phyloP scores from a whole-genome alignment of 2,888 invertebrate species.

The Caenorhabditis imperialis region DNA sequence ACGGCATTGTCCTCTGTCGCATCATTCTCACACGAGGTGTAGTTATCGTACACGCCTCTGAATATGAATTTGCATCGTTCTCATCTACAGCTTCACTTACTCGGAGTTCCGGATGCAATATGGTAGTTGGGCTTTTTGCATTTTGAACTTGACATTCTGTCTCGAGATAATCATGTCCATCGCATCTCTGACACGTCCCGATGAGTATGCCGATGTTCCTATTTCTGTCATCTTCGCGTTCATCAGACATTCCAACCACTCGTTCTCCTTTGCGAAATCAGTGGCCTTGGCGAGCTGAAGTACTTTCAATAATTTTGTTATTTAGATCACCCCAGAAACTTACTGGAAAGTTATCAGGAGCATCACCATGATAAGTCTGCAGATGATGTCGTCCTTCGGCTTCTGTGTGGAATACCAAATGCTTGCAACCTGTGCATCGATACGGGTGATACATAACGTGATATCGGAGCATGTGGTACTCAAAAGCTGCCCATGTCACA shows the following conservation, averaged over 20 bases:
- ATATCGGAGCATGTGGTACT: conserved; percentile 29
- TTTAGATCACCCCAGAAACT: too few relatives aligned
- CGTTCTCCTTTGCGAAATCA: conserved; percentile 29
- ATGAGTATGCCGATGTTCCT: not conserved
- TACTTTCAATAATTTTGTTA: conserved; percentile 1
- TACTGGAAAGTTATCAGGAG: conserved; percentile 2
- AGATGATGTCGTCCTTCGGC: conserved; percentile 38
- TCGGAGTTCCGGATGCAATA: conserved; percentile 20
- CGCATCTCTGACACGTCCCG: conserved; percentile 3
- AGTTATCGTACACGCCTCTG: conserved; percentile 1
- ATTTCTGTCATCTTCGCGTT: conserved; percentile 21
- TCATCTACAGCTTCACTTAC: conserved; percentile 1
- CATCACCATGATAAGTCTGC: conserved; percentile 3
- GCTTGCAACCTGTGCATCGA: conserved; percentile 22
- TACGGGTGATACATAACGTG: conserved; percentile 36
- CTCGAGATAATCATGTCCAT: conserved; percentile 14
- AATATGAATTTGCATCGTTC: too few relatives aligned
- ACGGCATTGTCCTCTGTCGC: not conserved
- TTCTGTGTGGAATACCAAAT: conserved; percentile 32
- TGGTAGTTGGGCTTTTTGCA: conserved; percentile 13
- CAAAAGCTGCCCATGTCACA: conserved; percentile 24
- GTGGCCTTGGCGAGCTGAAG: conserved; percentile 28
- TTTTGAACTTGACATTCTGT: conserved; percentile 7
- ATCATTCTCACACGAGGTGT: too few relatives aligned
- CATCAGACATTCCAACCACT: conserved; percentile 13